A percentile compares a stretch with the other conserved stretches of the same genome.
These are phyloP conservation scores for Pheosia tremula DNA, from an alignment of 2,888 invertebrate species.

Conservation along the genomic window DNA sequence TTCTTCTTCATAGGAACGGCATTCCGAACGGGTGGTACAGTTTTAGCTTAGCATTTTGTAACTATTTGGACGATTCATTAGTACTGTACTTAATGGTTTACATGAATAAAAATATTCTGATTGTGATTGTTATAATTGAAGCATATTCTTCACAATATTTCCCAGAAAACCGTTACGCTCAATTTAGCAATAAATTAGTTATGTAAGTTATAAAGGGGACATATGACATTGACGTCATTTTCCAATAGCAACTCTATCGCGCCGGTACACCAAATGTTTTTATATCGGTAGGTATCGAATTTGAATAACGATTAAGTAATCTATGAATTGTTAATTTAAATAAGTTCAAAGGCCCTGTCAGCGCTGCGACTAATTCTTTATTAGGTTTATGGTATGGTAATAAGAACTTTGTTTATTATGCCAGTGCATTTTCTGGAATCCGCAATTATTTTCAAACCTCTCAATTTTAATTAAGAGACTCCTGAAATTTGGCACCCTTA, in stretches of 20 bases:
- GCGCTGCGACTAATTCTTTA: background rate
- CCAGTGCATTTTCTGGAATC: no score
- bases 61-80: no score
- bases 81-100: no score
- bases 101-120: no score
- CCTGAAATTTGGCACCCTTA: no score
- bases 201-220: background rate
- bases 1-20: no score
- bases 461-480: no score
- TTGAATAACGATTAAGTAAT: background rate
- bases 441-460: no score
- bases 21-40: no score
- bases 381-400: background rate
- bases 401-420: no score
- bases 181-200: background rate
- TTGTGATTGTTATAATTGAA: no score
- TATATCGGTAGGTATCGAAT: background rate
- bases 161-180: background rate
- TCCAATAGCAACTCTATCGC: background rate
- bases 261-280: background rate
- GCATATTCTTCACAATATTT: background rate
- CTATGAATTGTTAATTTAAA: background rate
- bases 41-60: no score
- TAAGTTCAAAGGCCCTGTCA: slow-evolving; percentile 2
- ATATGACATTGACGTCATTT: background rate